phyloP scores from a whole-genome alignment of 2,797 vertebrate genomes.

The Anniella stebbinsi region DNA sequence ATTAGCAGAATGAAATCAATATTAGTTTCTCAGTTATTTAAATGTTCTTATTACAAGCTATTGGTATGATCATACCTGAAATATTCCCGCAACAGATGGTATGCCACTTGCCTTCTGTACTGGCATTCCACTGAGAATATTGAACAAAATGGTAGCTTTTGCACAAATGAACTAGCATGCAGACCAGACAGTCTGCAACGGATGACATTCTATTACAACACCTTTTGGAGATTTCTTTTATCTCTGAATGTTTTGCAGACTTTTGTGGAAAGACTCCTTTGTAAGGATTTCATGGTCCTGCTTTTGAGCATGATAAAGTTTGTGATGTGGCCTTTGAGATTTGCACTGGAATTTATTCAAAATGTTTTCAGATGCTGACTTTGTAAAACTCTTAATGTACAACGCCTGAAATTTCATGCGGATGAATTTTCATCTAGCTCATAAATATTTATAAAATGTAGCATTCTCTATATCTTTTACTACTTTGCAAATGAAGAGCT shows the following conservation, averaged over 20 bases:
- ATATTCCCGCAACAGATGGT: too few species aligned
- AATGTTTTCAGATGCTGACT: background rate
- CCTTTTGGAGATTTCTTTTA: background rate
- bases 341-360: background rate
- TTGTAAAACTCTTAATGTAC: background rate
- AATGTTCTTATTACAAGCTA: too few species aligned
- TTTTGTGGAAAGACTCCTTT: background rate
- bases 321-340: background rate
- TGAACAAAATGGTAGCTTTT: background rate
- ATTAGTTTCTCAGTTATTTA: too few species aligned
- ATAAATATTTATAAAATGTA: background rate
- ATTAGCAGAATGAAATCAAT: too few species aligned
- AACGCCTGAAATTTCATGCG: background rate
- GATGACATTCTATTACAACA: background rate
- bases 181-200: background rate
- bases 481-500: background rate
- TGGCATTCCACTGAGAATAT: constrained; percentile 14
- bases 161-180: background rate
- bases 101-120: fast-evolving
- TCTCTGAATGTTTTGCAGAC: background rate
- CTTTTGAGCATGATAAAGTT: background rate
- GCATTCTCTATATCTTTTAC: background rate
- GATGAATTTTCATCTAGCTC: background rate
- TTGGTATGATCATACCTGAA: too few species aligned
- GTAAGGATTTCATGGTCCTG: background rate